Conservation (phyloP, 2,113 vertebrate genomes). For the Lethenteron camtschaticum region DNA sequence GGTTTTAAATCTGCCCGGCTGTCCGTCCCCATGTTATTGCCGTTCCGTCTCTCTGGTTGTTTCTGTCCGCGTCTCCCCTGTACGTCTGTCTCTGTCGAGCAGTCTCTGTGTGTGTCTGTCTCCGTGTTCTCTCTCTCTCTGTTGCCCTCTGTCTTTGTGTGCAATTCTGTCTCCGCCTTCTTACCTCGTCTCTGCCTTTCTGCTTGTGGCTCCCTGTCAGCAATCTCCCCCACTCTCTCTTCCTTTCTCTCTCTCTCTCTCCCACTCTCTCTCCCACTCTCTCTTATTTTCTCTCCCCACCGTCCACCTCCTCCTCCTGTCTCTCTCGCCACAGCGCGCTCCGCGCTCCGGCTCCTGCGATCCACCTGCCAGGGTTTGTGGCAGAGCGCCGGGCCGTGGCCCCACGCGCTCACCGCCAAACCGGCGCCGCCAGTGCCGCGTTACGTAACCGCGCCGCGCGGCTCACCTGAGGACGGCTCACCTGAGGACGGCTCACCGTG, state of each 20-base stretch:
- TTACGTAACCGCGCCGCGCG: background rate
- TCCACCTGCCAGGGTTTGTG: no score
- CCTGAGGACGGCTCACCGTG: background rate
- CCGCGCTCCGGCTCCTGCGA: background rate
- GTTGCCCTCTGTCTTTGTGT: conserved; percentile 12
- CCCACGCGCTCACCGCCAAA: background rate
- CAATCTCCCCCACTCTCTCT: background rate
- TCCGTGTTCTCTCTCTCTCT: conserved; percentile 14
- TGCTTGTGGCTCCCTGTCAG: background rate
- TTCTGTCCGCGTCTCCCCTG: background rate
- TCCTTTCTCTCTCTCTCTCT: background rate
- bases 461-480: background rate
- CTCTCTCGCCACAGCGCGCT: background rate
- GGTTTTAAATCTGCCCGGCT: background rate
- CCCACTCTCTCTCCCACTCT: background rate
- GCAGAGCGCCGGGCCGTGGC: background rate
- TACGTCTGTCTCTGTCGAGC: background rate
- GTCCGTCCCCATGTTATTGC: conserved; percentile 10
- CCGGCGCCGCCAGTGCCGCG: background rate
- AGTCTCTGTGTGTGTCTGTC: background rate
- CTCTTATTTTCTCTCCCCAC: background rate
- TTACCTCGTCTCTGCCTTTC: conserved; percentile 1
- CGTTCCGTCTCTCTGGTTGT: conserved; percentile 10
- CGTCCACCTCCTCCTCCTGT: background rate
- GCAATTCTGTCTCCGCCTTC: background rate